These are phyloP conservation scores for Gordius sp. DNA, from an alignment of 2,888 invertebrate species.

Conservation along the genomic window DNA sequence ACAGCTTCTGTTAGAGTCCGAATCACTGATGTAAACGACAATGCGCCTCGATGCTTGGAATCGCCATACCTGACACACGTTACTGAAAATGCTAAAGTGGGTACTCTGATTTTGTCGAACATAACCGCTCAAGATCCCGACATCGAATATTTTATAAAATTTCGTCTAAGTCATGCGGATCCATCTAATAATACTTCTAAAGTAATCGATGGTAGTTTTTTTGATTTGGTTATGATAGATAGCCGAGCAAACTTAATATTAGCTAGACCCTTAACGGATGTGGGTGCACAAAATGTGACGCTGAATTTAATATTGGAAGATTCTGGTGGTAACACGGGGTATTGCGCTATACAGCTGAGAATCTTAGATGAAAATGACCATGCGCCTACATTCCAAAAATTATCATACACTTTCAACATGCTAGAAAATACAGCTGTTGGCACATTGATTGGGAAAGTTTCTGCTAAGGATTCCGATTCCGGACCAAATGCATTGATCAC, in stretches of 20 bases:
- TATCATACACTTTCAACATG: neutral
- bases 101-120: neutral
- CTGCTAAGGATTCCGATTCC: neutral
- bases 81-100: neutral
- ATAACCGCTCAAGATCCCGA: neutral
- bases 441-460: neutral
- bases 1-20: neutral
- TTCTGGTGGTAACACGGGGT: neutral
- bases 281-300: neutral
- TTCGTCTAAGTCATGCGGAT: no score
- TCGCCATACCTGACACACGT: neutral
- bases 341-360: neutral
- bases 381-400: neutral
- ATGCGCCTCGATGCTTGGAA: neutral
- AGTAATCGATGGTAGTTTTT: neutral
- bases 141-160: no score
- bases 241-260: neutral
- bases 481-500: neutral
- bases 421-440: neutral
- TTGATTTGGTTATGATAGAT: slow-evolving; percentile 5
- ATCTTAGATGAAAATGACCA: slow-evolving; percentile 4
- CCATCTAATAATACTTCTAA: neutral
- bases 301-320: neutral
- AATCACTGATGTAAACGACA: neutral
- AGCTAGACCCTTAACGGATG: neutral